phyloP scores from a whole-genome alignment of 2,113 vertebrate species.

The Mirounga angustirostris region DNA sequence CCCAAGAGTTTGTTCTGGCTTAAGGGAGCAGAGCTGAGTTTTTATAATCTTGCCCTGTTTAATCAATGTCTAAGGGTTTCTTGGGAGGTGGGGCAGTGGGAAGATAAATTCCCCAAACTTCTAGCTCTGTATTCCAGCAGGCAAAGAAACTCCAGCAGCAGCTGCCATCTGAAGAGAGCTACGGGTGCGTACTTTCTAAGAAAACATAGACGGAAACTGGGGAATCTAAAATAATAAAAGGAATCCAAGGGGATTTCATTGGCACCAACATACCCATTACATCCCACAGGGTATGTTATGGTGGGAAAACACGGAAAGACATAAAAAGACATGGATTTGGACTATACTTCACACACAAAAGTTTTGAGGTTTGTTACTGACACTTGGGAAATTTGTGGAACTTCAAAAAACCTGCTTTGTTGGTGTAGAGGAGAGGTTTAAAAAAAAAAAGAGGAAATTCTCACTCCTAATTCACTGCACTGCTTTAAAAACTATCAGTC shows the following conservation, averaged over 20 bases:
- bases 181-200: background rate
- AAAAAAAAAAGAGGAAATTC: background rate
- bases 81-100: accelerated
- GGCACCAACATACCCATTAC: background rate
- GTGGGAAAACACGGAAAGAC: background rate
- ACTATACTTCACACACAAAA: background rate
- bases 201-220: background rate
- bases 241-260: background rate
- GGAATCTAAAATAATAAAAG: background rate
- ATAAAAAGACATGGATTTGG: background rate
- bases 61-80: background rate
- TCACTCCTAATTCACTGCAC: background rate
- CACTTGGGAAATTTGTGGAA: background rate
- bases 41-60: background rate
- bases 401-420: background rate
- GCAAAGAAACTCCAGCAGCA: background rate
- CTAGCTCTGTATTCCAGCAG: background rate
- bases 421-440: background rate
- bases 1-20: background rate
- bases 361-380: background rate
- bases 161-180: background rate
- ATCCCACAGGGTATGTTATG: background rate
- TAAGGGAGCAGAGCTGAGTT: background rate
- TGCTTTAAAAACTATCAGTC: background rate
- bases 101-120: background rate